Percentiles rank a stretch among this genome's conserved stretches.
phyloP scores from a whole-genome alignment of 2,888 invertebrate species.

The Aleiodes testaceus region DNA sequence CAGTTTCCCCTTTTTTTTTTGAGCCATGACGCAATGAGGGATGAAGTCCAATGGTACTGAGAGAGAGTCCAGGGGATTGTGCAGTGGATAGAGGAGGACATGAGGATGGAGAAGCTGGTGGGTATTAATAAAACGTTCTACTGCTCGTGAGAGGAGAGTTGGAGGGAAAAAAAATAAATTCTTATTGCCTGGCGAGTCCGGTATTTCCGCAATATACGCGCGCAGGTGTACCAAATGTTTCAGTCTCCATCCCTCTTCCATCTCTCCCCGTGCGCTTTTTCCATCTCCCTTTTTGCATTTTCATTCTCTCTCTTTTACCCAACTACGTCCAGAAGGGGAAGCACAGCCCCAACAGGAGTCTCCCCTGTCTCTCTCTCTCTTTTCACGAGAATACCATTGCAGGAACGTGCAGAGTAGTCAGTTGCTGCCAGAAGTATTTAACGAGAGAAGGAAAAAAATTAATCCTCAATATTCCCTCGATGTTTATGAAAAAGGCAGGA shows the following conservation, averaged over 20 bases:
- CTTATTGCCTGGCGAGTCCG: slow-evolving; percentile 68
- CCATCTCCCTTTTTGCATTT: slow-evolving; percentile 9
- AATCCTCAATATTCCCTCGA: neutral
- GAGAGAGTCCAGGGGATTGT: slow-evolving; percentile 40
- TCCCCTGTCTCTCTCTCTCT: neutral
- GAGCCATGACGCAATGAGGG: slow-evolving; percentile 16
- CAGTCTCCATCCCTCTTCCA: slow-evolving; percentile 49
- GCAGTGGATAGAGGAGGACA: slow-evolving; percentile 28
- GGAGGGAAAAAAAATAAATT: slow-evolving; percentile 58
- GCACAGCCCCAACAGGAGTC: slow-evolving; percentile 28
- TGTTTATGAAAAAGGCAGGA: neutral
- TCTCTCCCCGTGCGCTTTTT: slow-evolving; percentile 35
- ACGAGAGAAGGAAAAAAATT: neutral
- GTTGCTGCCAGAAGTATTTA: slow-evolving; percentile 5
- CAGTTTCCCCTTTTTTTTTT: slow-evolving; percentile 24
- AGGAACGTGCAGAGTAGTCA: slow-evolving; percentile 37
- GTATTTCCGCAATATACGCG: slow-evolving; percentile 71
- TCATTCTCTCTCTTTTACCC: slow-evolving; percentile 11
- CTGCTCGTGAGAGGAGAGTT: slow-evolving; percentile 44
- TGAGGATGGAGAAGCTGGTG: slow-evolving; percentile 42
- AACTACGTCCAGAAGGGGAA: slow-evolving; percentile 38
- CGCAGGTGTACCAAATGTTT: slow-evolving; percentile 72
- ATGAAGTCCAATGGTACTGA: slow-evolving; percentile 30
- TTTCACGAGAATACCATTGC: neutral
- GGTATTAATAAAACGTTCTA: slow-evolving; percentile 66